These are phyloP conservation scores for Oncorhynchus mykiss DNA, from an alignment of 2,113 vertebrate species.

Conservation along the genomic window DNA sequence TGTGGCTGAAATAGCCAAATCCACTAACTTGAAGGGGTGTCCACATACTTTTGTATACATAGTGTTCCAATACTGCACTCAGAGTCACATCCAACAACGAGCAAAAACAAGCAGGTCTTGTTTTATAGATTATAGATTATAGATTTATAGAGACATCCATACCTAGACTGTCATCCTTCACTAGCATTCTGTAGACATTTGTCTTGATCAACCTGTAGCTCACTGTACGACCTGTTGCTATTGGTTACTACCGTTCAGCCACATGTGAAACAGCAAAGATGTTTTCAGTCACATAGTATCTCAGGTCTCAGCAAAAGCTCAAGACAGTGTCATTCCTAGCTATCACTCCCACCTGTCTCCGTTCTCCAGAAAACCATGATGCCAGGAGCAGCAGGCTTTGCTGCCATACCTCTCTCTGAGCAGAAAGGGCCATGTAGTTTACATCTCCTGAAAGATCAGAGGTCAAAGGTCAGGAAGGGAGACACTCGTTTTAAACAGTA, in stretches of 20 bases:
- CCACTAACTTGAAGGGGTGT: too few species aligned
- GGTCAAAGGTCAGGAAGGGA: constrained; percentile 2
- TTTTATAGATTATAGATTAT: too few species aligned
- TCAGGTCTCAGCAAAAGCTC: background rate
- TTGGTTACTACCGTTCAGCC: too few species aligned
- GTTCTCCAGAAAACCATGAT: background rate
- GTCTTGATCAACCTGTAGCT: too few species aligned
- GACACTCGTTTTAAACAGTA: background rate
- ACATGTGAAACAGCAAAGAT: background rate
- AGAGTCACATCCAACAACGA: background rate
- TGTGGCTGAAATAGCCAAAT: too few species aligned
- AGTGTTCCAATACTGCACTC: background rate
- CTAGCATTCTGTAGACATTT: too few species aligned
- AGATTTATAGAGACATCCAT: background rate
- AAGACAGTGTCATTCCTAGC: background rate
- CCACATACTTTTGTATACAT: background rate
- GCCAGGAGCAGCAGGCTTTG: background rate
- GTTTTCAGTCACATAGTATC: background rate
- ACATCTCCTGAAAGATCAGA: background rate
- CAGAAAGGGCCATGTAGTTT: background rate
- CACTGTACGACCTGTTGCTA: too few species aligned
- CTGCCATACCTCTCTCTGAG: background rate
- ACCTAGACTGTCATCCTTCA: background rate
- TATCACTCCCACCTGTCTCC: too few species aligned
- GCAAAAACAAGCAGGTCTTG: background rate